A percentile compares a stretch with the other conserved stretches of the same genome.
These are phyloP conservation scores for Archocentrus centrarchus DNA, from an alignment of 2,113 vertebrate species.

Conservation along the genomic window DNA sequence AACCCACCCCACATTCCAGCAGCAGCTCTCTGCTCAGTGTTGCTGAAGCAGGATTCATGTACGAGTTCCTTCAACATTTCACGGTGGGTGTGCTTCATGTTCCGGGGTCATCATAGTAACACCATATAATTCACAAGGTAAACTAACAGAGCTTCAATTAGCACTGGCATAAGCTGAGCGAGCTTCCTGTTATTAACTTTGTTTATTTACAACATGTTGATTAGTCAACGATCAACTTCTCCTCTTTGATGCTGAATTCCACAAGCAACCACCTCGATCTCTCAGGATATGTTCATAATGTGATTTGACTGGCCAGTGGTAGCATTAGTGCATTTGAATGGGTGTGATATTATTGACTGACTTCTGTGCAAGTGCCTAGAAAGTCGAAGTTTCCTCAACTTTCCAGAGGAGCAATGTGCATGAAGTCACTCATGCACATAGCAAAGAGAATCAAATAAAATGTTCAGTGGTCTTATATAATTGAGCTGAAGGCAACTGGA, in stretches of 20 bases:
- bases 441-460: neutral
- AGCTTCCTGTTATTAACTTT: neutral
- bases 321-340: too few relatives aligned
- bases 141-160: neutral
- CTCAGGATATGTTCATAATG: too few relatives aligned
- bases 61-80: neutral
- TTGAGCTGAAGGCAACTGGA: neutral
- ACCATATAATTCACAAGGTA: neutral
- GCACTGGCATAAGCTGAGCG: neutral
- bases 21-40: neutral
- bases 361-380: too few relatives aligned
- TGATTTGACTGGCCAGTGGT: too few relatives aligned
- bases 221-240: neutral
- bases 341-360: too few relatives aligned
- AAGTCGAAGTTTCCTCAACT: too few relatives aligned
- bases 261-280: too few relatives aligned
- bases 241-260: neutral
- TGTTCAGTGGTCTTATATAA: rapidly evolving
- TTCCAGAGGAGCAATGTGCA: too few relatives aligned
- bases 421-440: too few relatives aligned
- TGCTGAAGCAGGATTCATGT: neutral
- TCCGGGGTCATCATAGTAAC: rapidly evolving
- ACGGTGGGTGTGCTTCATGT: neutral
- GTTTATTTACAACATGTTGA: neutral
- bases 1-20: neutral